Evolutionary conservation across 2,888 invertebrate species (phyloP), one percentile per base, ranked within the genome.

Genomic region (Acanthoscelides obtectus): DNA sequence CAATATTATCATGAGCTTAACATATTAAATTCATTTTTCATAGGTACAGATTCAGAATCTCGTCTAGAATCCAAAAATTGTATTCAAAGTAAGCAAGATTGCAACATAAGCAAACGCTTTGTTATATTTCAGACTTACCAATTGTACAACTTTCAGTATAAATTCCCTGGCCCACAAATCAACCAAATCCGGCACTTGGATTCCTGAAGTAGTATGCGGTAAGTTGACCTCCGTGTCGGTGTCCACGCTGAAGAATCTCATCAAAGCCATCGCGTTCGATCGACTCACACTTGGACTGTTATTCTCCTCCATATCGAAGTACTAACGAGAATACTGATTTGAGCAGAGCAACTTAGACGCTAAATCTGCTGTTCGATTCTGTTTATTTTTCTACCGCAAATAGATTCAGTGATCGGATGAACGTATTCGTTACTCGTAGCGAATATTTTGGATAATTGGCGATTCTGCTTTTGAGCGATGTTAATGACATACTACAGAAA

Each of bases 111-210:
- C n/a, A n/a, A n/a, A n/a, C n/a, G n/a, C n/a, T n/a, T n/a, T n/a
- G n/a, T n/a, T n/a, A n/a, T n/a, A n/a, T n/a, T n/a, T n/a, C n/a
- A 17, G 20, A 74, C 78, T 79, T 76, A 82, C 81, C 74, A 81
- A 70, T 74, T 82, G 79, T 5, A 76, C 72, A 17, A 81, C 73
- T 75, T 81, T 81, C 19, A 81, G 71, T 8, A 78, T 65, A 67
- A 82, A 80, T 22, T 81, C 79, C 68, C 70, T 75, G 20, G 74
- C 77, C 69, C 77, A 74, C 45, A 80, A 75, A 71, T 75, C 77
- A 66, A 75, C 64, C 63, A 73, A 70, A 27, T 75, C 75, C 1
- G 76, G 72, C 64, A 74, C 75, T 21, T 75, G 75, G 19, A 68
- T 64, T 19, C 63, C 64, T 64, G 71, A 63, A 72, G 73, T 72